A percentile compares a stretch with the other conserved stretches of the same genome.
Evolutionary conservation across 2,113 vertebrate species (phyloP).

Genomic region (Rana temporaria): DNA sequence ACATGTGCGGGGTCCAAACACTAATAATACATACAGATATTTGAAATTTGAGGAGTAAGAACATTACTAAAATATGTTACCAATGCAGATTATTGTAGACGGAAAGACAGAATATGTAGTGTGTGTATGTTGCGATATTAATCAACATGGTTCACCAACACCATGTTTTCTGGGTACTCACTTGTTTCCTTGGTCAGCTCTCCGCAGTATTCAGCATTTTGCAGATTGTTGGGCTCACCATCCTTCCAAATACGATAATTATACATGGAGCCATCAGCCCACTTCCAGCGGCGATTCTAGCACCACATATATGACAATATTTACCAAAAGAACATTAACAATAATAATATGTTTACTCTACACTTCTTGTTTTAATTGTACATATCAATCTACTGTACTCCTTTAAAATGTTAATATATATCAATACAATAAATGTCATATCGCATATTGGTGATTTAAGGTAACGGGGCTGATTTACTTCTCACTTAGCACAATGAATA

Average conservation of each 20-base stretch:
- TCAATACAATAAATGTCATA: too few relatives aligned
- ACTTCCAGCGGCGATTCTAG: constrained; percentile 52
- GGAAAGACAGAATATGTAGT: not conserved
- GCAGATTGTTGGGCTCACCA: constrained; percentile 31
- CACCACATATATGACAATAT: not conserved
- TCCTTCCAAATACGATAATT: constrained; percentile 23
- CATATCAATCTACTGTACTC: too few relatives aligned
- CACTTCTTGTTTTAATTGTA: too few relatives aligned
- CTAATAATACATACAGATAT: too few relatives aligned
- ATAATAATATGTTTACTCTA: not conserved
- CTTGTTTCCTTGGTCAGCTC: constrained; percentile 27
- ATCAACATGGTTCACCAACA: not conserved
- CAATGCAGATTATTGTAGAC: not conserved
- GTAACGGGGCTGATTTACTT: too few relatives aligned
- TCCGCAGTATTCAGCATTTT: constrained; percentile 21
- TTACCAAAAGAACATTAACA: not conserved
- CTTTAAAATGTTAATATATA: too few relatives aligned
- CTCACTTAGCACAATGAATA: too few relatives aligned
- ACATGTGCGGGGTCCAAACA: too few relatives aligned
- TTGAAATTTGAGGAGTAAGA: too few relatives aligned
- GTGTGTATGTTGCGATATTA: not conserved
- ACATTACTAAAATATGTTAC: too few relatives aligned
- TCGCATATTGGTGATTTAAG: too few relatives aligned
- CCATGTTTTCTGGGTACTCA: not conserved
- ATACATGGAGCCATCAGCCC: constrained; percentile 52